phyloP scores from a whole-genome alignment of 2,797 vertebrate genomes.

The Oreonectes daqikongensis region DNA sequence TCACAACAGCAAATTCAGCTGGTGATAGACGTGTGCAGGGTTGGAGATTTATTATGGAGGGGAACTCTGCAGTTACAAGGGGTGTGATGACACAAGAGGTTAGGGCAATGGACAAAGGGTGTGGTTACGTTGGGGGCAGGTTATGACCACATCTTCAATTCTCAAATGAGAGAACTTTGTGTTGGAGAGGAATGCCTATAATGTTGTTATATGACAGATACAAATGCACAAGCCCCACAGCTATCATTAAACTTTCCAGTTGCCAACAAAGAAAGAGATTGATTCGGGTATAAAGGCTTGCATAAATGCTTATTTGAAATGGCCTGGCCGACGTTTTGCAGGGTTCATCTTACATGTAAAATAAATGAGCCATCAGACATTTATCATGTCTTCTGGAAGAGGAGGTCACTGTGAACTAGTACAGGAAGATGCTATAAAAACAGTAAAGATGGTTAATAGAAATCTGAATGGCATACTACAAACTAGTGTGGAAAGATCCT shows the following conservation, averaged over 20 bases:
- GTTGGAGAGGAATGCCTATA: constrained; percentile 57
- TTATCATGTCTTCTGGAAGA: too few relatives aligned
- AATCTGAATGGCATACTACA: too few relatives aligned
- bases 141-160: constrained; percentile 76
- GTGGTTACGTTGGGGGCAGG: neutral
- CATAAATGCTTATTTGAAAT: constrained; percentile 62
- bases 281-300: constrained; percentile 64
- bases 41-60: neutral
- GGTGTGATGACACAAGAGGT: neutral
- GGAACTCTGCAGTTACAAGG: neutral
- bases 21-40: neutral
- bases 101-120: neutral
- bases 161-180: constrained; percentile 50
- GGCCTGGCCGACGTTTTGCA: constrained; percentile 39
- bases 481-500: too few relatives aligned
- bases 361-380: too few relatives aligned
- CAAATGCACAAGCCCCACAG: constrained; percentile 64
- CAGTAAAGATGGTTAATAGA: too few relatives aligned
- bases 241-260: constrained; percentile 76
- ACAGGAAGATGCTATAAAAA: constrained; percentile 52
- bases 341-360: constrained; percentile 54
- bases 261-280: constrained; percentile 62
- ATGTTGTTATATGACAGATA: constrained; percentile 68
- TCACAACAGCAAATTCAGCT: constrained; percentile 18
- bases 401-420: neutral